phyloP scores from a whole-genome alignment of 2,797 vertebrate species.

The Brachymystax lenok region DNA sequence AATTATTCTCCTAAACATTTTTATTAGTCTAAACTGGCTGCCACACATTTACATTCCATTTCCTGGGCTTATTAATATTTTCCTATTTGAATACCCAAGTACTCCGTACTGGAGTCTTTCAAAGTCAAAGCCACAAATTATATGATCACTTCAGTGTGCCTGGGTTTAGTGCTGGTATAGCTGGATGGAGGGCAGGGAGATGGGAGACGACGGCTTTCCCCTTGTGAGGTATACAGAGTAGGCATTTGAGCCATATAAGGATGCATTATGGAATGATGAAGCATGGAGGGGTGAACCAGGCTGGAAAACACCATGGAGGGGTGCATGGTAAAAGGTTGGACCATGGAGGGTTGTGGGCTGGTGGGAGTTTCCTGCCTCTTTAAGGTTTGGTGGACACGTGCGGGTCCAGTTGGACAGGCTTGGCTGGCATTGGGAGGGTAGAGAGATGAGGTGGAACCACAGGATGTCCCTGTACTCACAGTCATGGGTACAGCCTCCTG shows the following conservation, averaged over 20 bases:
- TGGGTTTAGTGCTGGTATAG: not conserved
- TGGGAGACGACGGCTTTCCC: not conserved
- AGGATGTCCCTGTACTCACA: not conserved
- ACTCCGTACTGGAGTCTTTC: not conserved
- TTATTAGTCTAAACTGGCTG: not conserved
- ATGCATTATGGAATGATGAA: not conserved
- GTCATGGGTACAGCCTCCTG: conserved; percentile 1
- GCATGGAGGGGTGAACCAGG: not conserved
- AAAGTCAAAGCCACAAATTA: not conserved
- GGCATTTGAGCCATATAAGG: conserved; percentile 1
- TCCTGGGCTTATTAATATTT: not conserved
- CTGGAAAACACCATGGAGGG: not conserved
- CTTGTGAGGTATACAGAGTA: not conserved
- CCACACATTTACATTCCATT: not conserved
- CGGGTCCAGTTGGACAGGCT: not conserved
- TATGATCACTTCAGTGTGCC: not conserved
- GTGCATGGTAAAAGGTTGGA: not conserved
- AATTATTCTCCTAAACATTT: not conserved
- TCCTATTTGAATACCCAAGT: not conserved
- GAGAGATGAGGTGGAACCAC: not conserved
- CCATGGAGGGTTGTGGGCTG: not conserved
- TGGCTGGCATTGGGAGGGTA: not conserved
- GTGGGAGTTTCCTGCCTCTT: not conserved
- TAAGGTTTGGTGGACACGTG: not conserved
- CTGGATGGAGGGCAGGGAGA: not conserved